Percentiles rank a stretch among this genome's conserved stretches.
Conservation (phyloP, 2,113 vertebrate genomes). For the Octodon degus region DNA sequence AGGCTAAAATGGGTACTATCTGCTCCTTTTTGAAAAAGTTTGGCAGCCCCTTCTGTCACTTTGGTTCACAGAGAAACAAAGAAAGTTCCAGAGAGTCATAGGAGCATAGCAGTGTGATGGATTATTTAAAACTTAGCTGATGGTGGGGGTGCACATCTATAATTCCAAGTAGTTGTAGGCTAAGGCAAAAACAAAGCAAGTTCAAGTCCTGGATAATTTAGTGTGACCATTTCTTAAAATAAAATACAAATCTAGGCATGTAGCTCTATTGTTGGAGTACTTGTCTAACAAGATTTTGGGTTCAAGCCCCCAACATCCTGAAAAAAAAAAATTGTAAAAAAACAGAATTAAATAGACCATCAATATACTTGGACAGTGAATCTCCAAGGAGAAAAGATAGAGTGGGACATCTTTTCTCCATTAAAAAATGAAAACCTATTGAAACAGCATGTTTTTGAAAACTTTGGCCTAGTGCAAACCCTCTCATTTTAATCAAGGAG, state of each 20-base stretch:
- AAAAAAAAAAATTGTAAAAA: neutral
- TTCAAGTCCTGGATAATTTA: neutral
- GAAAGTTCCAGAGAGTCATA: neutral
- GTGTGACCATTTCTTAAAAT: neutral
- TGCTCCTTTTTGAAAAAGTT: neutral
- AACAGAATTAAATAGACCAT: neutral
- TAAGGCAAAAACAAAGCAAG: neutral
- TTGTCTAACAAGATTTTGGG: neutral
- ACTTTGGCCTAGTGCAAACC: neutral
- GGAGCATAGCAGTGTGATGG: neutral
- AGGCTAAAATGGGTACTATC: neutral
- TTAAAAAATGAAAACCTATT: neutral
- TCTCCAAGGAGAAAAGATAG: neutral
- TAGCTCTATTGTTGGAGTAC: neutral
- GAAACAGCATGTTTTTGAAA: conserved; percentile 4
- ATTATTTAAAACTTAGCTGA: neutral
- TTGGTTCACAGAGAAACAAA: neutral
- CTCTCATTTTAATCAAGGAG: conserved; percentile 4
- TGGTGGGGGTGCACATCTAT: neutral
- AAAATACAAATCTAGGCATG: neutral
- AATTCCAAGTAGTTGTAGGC: neutral
- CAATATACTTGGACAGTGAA: neutral
- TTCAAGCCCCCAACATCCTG: neutral
- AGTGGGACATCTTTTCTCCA: neutral
- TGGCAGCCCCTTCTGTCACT: neutral